Evolutionary conservation across 2,113 vertebrate species (phyloP).

Genomic region (Corynorhinus townsendii): DNA sequence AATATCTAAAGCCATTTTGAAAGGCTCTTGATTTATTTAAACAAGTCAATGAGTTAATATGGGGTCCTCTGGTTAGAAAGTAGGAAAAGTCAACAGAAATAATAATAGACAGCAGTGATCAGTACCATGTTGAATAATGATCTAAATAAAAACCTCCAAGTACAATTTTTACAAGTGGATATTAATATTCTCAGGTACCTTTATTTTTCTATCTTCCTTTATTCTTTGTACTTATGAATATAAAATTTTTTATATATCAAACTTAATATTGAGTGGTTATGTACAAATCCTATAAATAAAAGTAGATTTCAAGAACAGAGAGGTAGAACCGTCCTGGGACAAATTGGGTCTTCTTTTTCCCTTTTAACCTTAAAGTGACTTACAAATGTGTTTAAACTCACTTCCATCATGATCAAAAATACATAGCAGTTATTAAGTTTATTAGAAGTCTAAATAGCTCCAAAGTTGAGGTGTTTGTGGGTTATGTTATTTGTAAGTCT

Average conservation of each 20-base stretch:
- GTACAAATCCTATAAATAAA: neutral
- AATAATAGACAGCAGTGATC: neutral
- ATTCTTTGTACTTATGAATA: neutral
- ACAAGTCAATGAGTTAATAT: neutral
- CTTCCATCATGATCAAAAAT: slow-evolving; percentile 3
- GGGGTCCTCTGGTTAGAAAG: slow-evolving; percentile 30
- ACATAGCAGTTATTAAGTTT: neutral
- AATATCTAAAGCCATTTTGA: slow-evolving; percentile 29
- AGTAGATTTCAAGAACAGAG: slow-evolving; percentile 14
- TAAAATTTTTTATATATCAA: neutral
- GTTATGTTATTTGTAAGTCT: neutral
- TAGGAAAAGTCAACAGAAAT: slow-evolving; percentile 11
- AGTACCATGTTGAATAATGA: neutral
- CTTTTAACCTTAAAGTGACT: slow-evolving; percentile 10
- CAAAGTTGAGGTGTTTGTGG: neutral
- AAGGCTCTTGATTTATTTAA: slow-evolving; percentile 3
- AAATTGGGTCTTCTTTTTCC: neutral
- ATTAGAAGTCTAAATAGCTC: neutral
- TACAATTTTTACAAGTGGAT: neutral
- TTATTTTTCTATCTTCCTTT: slow-evolving; percentile 37
- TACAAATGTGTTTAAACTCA: slow-evolving; percentile 9
- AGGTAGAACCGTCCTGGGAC: neutral
- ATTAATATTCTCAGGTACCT: slow-evolving; percentile 43
- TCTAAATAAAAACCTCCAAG: slow-evolving; percentile 34
- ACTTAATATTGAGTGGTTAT: neutral